Evolutionary conservation across 2,113 vertebrate species (phyloP).

Genomic region (Cavia porcellus): DNA sequence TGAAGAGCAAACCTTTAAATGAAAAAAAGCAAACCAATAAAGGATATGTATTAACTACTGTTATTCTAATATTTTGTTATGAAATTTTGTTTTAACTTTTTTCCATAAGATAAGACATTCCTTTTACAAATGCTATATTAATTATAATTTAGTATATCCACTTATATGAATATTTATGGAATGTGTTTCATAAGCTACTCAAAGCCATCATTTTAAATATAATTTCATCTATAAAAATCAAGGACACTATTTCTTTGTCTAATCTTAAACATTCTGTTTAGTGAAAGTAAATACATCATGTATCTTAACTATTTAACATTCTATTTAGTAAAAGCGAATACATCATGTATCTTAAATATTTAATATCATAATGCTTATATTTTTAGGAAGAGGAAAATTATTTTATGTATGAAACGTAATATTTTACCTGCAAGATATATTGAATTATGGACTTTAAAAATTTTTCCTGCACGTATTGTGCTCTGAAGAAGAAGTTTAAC

Average conservation of each 20-base stretch:
- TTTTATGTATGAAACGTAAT: not conserved
- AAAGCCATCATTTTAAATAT: not conserved
- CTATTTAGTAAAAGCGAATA: not conserved
- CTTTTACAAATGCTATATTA: not conserved
- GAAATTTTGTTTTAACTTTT: no score
- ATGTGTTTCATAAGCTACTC: not conserved
- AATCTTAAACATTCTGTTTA: no score
- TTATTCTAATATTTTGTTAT: no score
- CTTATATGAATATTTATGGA: not conserved
- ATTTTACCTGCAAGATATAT: not conserved
- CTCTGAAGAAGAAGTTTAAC: conserved; percentile 76
- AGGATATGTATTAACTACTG: no score
- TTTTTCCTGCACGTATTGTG: conserved; percentile 63
- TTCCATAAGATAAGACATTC: not conserved
- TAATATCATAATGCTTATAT: not conserved
- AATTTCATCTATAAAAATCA: conserved; percentile 1
- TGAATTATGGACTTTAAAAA: conserved; percentile 67
- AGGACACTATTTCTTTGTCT: no score
- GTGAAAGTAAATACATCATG: no score
- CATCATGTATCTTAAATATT: not conserved
- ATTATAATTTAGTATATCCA: not conserved
- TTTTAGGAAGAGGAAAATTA: not conserved
- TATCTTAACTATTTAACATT: no score
- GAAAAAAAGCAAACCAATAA: no score
- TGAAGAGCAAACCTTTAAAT: no score